Conservation (phyloP, 2,888 invertebrate genomes). For the Pammene aurita region DNA sequence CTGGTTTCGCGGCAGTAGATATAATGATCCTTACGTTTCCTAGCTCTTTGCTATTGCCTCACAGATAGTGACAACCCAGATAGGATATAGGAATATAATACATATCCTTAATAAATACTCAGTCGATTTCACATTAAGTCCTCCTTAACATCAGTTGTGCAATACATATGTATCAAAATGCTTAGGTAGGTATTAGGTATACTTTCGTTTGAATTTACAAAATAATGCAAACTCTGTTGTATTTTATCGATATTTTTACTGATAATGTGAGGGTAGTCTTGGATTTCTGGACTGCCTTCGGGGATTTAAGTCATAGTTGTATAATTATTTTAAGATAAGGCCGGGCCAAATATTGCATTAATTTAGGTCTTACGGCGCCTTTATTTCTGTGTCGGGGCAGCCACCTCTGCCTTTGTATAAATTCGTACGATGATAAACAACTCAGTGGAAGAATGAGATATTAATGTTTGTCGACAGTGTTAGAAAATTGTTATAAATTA, state of each 20-base stretch:
- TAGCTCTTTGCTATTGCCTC: slow-evolving; percentile 73
- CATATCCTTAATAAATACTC: slow-evolving; percentile 83
- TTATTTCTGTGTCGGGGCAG: slow-evolving; percentile 71
- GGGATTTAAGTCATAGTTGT: slow-evolving; percentile 78
- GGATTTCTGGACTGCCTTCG: slow-evolving; percentile 61
- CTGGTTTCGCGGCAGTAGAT: slow-evolving; percentile 65
- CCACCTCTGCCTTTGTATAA: slow-evolving; percentile 71
- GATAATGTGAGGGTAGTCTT: slow-evolving; percentile 61
- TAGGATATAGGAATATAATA: slow-evolving; percentile 77
- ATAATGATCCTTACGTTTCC: slow-evolving; percentile 51
- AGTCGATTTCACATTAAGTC: slow-evolving; percentile 73
- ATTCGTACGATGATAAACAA: slow-evolving; percentile 74
- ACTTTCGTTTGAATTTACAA: slow-evolving; percentile 81
- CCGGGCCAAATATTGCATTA: slow-evolving; percentile 84
- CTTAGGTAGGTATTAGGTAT: slow-evolving; percentile 81
- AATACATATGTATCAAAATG: slow-evolving; percentile 79
- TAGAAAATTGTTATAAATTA: slow-evolving; percentile 85
- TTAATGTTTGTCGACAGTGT: slow-evolving; percentile 83
- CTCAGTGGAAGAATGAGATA: slow-evolving; percentile 81
- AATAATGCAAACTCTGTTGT: slow-evolving; percentile 79
- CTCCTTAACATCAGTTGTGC: slow-evolving; percentile 78
- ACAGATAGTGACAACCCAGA: slow-evolving; percentile 71
- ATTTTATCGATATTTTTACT: slow-evolving; percentile 81
- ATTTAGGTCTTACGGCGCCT: slow-evolving; percentile 75
- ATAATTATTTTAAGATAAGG: slow-evolving; percentile 80